These are phyloP conservation scores for Thripadectes ignobilis DNA, from an alignment of 2,797 vertebrate species.

Conservation along the genomic window DNA sequence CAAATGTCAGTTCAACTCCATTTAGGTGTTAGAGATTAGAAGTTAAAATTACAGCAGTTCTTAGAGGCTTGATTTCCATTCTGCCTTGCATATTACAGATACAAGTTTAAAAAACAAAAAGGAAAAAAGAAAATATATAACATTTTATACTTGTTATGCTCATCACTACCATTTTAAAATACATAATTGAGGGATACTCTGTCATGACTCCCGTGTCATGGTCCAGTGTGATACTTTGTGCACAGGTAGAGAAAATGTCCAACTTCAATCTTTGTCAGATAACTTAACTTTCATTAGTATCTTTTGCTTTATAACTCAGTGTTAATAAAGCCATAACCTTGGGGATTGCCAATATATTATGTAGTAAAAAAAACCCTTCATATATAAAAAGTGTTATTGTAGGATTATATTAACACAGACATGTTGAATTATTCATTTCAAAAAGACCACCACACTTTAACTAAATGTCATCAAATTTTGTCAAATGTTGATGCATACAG, in stretches of 20 bases:
- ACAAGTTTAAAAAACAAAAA: neutral
- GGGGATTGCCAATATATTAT: neutral
- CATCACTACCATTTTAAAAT: neutral
- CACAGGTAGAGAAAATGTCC: neutral
- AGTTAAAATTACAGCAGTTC: neutral
- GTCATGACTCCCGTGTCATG: neutral
- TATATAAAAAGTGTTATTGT: neutral
- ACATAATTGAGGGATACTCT: neutral
- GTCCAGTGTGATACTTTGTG: neutral
- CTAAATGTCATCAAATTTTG: neutral
- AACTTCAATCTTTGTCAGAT: neutral
- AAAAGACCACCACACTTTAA: neutral
- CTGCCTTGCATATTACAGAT: neutral
- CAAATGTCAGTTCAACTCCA: neutral
- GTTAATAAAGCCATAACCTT: neutral
- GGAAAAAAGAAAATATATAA: neutral
- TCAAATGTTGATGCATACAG: neutral
- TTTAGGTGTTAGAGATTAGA: neutral
- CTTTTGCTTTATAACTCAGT: neutral
- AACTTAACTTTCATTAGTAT: neutral
- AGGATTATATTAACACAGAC: neutral
- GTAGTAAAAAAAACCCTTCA: neutral
- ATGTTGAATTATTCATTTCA: neutral
- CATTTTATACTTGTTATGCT: neutral
- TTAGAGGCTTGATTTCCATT: neutral